These are phyloP conservation scores for Indicator indicator DNA, from an alignment of 2,113 vertebrate species.

Conservation along the genomic window DNA sequence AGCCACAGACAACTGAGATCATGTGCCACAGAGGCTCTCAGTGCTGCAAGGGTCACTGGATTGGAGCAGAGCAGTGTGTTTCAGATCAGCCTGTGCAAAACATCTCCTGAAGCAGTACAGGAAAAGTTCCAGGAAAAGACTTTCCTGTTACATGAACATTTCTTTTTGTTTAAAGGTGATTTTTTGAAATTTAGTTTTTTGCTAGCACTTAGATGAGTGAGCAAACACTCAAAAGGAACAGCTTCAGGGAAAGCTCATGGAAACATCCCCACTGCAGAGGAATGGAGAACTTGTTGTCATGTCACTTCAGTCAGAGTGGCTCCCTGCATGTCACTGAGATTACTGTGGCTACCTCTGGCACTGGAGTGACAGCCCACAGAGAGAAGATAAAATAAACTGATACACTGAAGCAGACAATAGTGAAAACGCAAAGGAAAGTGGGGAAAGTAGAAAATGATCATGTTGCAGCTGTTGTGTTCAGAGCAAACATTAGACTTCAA, in stretches of 20 bases:
- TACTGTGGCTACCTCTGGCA: not conserved
- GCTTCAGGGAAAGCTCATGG: not conserved
- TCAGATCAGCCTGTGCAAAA: not conserved
- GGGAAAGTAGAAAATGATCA: not conserved
- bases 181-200: not conserved
- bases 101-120: not conserved
- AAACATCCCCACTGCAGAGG: not conserved
- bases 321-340: not conserved
- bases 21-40: not conserved
- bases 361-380: not conserved
- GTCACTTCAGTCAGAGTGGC: not conserved
- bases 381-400: not conserved
- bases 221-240: not conserved
- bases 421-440: not conserved
- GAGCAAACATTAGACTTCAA: not conserved
- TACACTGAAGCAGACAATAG: not conserved
- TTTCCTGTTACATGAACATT: not conserved
- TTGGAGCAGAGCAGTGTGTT: not conserved
- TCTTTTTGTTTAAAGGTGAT: not conserved
- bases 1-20: not conserved
- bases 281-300: not conserved
- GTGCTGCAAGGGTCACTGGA: not conserved
- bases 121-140: not conserved
- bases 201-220: not conserved
- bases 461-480: not conserved